phyloP scores from a whole-genome alignment of 2,113 vertebrate species.

The Albula glossodonta region DNA sequence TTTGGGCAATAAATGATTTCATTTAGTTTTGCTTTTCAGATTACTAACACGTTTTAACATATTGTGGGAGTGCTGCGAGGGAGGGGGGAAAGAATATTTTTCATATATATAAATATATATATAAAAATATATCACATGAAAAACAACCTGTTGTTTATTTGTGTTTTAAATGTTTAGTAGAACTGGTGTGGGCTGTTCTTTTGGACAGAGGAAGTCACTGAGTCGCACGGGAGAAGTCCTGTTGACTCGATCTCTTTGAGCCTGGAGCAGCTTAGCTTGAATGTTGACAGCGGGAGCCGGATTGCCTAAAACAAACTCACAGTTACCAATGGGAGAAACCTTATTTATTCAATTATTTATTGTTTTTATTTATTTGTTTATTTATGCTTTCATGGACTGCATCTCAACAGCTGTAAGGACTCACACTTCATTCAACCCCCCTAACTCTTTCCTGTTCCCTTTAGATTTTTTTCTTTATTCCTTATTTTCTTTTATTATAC shows the following conservation, averaged over 20 bases:
- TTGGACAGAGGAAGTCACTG: constrained; percentile 38
- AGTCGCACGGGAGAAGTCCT: constrained; percentile 46
- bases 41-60: constrained; percentile 55
- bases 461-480: constrained; percentile 18
- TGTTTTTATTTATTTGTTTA: constrained; percentile 64
- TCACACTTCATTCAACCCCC: constrained; percentile 39
- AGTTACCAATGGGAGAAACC: constrained; percentile 59
- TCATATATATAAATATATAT: constrained; percentile 10
- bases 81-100: background rate
- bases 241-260: constrained; percentile 52
- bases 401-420: constrained; percentile 58
- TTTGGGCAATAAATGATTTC: constrained; percentile 70
- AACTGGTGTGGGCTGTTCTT: constrained; percentile 14
- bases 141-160: constrained; percentile 5
- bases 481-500: constrained; percentile 36
- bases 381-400: constrained; percentile 72
- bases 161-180: constrained; percentile 14
- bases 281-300: constrained; percentile 49
- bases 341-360: constrained; percentile 74
- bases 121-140: constrained; percentile 10
- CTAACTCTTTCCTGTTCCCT: constrained; percentile 37
- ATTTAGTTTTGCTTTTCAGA: constrained; percentile 62
- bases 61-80: constrained; percentile 5
- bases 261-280: constrained; percentile 59
- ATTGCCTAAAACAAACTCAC: constrained; percentile 60